Evolutionary conservation across 2,888 invertebrate species (phyloP).

Genomic region (Ectobius pallidus): DNA sequence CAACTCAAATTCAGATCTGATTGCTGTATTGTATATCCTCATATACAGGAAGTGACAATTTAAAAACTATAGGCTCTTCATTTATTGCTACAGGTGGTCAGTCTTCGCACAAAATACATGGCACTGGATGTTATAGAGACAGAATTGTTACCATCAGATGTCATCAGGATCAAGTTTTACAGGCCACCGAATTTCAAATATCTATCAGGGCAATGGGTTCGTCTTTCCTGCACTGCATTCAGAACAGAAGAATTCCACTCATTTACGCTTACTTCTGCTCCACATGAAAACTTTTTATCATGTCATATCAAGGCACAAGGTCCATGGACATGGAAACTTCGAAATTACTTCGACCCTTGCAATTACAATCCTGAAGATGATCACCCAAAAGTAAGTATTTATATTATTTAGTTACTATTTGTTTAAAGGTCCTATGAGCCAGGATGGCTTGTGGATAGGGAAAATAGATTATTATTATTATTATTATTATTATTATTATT

Average conservation of each 20-base stretch:
- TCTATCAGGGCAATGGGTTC: conserved; percentile 92
- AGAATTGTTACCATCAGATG: conserved; percentile 90
- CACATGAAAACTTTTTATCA: conserved; percentile 92
- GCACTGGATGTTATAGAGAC: conserved; percentile 93
- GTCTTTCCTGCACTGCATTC: conserved; percentile 89
- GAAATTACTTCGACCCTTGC: conserved; percentile 93
- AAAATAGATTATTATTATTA: no score
- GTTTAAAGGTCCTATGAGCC: no score
- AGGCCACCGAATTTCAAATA: conserved; percentile 95
- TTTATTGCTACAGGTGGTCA: conserved; percentile 71
- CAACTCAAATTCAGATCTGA: no score
- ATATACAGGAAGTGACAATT: no score
- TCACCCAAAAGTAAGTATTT: conserved; percentile 64
- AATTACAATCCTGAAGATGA: conserved; percentile 86
- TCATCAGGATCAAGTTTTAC: conserved; percentile 93
- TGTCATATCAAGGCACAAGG: conserved; percentile 93
- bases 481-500: no score
- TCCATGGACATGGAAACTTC: conserved; percentile 96
- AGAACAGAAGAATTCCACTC: conserved; percentile 91
- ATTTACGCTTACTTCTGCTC: conserved; percentile 93
- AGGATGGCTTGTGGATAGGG: no score
- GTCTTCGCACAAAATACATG: conserved; percentile 87
- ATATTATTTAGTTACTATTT: no score
- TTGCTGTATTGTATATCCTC: no score
- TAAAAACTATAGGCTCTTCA: no score